These are phyloP conservation scores for Gadus macrocephalus DNA, from an alignment of 2,113 vertebrate genomes.

Conservation along the genomic window DNA sequence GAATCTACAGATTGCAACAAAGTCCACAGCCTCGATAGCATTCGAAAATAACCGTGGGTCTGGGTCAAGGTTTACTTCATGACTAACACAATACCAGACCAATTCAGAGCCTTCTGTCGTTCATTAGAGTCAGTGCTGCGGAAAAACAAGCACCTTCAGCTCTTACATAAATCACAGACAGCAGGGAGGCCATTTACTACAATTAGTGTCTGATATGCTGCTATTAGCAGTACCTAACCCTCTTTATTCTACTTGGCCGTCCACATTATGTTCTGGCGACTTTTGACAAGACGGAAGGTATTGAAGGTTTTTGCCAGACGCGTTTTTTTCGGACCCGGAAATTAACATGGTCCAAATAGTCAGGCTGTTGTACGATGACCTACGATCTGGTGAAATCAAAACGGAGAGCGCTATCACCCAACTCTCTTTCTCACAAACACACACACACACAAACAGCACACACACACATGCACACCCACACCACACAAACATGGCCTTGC, in stretches of 20 bases:
- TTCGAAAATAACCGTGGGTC: not conserved
- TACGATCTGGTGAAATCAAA: constrained; percentile 48
- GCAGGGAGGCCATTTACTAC: constrained; percentile 48
- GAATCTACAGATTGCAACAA: not conserved
- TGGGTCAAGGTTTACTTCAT: no score
- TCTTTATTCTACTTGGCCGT: no score
- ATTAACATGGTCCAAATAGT: constrained; percentile 21
- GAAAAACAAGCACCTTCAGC: constrained; percentile 20
- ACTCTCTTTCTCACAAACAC: constrained; percentile 32
- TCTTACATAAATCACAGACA: constrained; percentile 32
- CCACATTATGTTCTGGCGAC: no score
- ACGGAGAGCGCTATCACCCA: constrained; percentile 26
- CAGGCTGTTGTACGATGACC: constrained; percentile 32
- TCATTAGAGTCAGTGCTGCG: not conserved
- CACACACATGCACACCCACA: not conserved
- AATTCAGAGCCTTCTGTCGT: no score
- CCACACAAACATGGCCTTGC: not conserved
- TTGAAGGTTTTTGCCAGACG: no score
- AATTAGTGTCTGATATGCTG: constrained; percentile 53
- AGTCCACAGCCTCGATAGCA: not conserved
- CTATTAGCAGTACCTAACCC: constrained; percentile 20
- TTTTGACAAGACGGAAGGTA: no score
- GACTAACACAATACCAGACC: no score
- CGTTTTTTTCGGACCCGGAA: no score
- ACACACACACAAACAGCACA: not conserved